Evolutionary conservation across 2,888 invertebrate genomes (phyloP).

Genomic region (Ectemnius lituratus): DNA sequence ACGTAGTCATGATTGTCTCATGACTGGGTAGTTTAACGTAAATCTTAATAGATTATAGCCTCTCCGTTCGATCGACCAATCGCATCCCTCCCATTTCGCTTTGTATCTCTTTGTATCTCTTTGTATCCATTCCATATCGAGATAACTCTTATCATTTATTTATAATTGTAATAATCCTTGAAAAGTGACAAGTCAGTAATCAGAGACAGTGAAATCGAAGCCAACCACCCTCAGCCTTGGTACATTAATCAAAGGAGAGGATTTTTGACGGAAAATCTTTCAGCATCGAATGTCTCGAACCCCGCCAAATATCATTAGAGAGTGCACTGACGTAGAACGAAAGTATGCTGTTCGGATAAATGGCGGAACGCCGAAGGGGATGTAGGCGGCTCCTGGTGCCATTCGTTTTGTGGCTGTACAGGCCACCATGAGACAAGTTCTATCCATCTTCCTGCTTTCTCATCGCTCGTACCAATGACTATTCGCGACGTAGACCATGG

Average conservation of each 20-base stretch:
- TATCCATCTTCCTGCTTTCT: constrained; percentile 59
- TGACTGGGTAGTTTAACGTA: constrained; percentile 27
- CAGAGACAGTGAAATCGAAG: too few species aligned
- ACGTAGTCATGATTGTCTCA: constrained; percentile 40
- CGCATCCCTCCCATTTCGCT: neutral
- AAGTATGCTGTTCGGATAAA: constrained; percentile 52
- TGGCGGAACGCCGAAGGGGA: constrained; percentile 58
- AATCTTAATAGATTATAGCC: constrained; percentile 27
- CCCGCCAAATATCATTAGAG: constrained; percentile 59
- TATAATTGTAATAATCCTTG: too few species aligned
- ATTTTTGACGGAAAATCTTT: too few species aligned
- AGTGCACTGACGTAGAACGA: constrained; percentile 63
- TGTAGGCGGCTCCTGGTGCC: constrained; percentile 61
- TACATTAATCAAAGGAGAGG: too few species aligned
- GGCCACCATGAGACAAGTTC: constrained; percentile 59
- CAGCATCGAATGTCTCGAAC: too few species aligned
- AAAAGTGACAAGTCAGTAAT: too few species aligned
- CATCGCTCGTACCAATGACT: constrained; percentile 37
- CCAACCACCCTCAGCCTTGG: too few species aligned
- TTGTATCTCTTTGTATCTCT: too few species aligned
- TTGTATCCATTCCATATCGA: too few species aligned
- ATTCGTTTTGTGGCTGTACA: constrained; percentile 58
- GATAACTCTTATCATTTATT: too few species aligned
- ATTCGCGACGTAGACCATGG: too few species aligned
- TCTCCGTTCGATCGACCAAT: neutral